Base-by-base conservation (phyloP, 2,888 invertebrate genomes). In the Lymantria dispar region DNA sequence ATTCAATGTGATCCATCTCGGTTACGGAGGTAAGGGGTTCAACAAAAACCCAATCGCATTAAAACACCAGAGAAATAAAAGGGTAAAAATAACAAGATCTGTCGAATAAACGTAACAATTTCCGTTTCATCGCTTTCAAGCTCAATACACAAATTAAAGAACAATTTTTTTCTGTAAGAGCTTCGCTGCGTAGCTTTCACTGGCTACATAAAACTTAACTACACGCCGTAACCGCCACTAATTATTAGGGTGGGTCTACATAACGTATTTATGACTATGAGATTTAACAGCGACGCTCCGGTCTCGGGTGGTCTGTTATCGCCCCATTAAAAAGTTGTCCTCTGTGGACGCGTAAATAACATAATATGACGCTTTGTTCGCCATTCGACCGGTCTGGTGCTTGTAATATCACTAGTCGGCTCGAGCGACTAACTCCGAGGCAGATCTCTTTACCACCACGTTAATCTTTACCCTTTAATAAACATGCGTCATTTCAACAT, bases 171-270 rank as follows among this genome's bases (percentile, higher is more conserved):
- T 83, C 33, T 82, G 67, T 68, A 62, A 68, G 70, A 73, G 76
- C 80, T 74, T 77, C 77, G 70, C 72, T 74, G 76, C 82, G 76
- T 78, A 76, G 71, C 76, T 76, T 78, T 74, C 71, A 74, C 76
- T 63, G 74, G 79, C 77, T 76, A 77, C 87, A 87, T 90, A 90
- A 90, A 90, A 88, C 87, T 87, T 87, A 90, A 90, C 85, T 86
- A 83, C 83, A 78, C 78, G 79, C 81, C 81, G 87, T 87, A 88
- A 88, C 87, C 83, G 79, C 84, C 83, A 87, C 91, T 91, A 91
- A 91, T 91, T 89, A 90, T 90, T 83, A 89, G 89, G 90, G 89
- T 85, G 79, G 87, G 89, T 88, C 90, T 89, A 89, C 91, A 90
- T 90, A 88, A 86, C 85, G 79, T 90, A 91, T 90, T 91, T 90